Base-by-base conservation (phyloP, 1,140 invertebrate genomes). In the Chironomus striatipennis region DNA sequence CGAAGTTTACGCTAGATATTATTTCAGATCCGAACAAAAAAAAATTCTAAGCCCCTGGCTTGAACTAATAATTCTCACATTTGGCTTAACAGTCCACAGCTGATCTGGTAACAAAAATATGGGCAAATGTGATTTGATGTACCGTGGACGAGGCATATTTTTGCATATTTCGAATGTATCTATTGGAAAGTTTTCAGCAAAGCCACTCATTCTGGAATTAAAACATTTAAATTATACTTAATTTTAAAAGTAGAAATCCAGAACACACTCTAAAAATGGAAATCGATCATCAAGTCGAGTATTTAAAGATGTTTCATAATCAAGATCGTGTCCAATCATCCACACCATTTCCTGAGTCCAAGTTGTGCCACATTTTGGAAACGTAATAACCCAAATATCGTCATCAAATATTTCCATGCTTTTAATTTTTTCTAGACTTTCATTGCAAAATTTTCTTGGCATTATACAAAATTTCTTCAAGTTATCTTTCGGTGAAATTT, bases 81-180 rank as follows among this genome's bases (percentile, higher is more conserved):
- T 85, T 0, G 80, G 81, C 8, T 80, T 80, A 42, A 79, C 77
- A 7, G 80, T 77, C 76, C 81, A 80, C 7, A 87, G 76, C 74
- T 86, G 81, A 2, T 81, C 79, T 0, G 90, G 89, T 1, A 91
- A 78, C 0, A 91, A 8, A 85, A 80, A 0, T 87, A 83, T 0
- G 89, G 74, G 87, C 4, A 91, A 79, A 79, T 92, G 90, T 0
- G 87, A 85, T 79, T 90, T 90, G 3, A 90, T 86, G 43, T 86
- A 85, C 73, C 89, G 80, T 0, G 87, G 88, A 7, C 83, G 82
- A 7, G 81, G 72, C n/a, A 82, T 43, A 15, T 83, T 76, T 9
- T 80, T 75, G 0, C 79, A 34, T 3, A 78, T 76, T 74, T 85
- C 79, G 2, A 24, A 2, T 17, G 1, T 73, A 2, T 10, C 34